These are phyloP conservation scores for Gnathonemus echidnorhynchus DNA, from an alignment of 2,113 vertebrate species.

Conservation along the genomic window DNA sequence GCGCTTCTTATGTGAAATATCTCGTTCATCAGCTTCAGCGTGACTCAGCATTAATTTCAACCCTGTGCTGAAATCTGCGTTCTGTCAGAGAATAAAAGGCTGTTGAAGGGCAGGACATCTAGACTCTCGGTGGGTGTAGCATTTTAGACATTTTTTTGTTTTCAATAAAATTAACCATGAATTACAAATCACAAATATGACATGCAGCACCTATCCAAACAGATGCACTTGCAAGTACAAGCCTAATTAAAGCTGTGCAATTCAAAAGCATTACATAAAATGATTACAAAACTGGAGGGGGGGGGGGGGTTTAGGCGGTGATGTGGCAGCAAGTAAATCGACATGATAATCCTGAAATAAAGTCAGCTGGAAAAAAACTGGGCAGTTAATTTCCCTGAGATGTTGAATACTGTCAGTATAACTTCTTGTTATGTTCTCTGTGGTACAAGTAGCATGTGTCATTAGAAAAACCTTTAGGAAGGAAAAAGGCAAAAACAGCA, in stretches of 20 bases:
- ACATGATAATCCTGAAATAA: background rate
- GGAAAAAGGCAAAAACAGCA: background rate
- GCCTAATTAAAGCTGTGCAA: background rate
- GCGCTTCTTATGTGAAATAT: background rate
- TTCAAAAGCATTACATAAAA: background rate
- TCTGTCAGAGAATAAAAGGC: background rate
- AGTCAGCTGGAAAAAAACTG: conserved; percentile 4
- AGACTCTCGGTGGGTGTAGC: background rate
- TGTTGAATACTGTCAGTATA: background rate
- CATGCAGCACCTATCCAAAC: background rate
- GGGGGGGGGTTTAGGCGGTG: background rate
- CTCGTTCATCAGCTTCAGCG: background rate
- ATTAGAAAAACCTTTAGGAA: background rate
- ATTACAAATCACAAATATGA: background rate
- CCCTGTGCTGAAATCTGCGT: background rate
- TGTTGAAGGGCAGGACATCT: background rate
- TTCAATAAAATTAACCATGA: background rate
- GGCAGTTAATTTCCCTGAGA: conserved; percentile 3
- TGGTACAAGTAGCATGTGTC: background rate
- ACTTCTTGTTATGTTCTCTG: background rate
- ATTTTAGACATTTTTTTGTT: background rate
- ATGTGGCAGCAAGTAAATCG: background rate
- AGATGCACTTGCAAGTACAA: background rate
- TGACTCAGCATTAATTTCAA: background rate
- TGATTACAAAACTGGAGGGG: background rate